Percentiles rank a stretch among this genome's conserved stretches.
These are phyloP conservation scores for Poecilia velifera DNA, from an alignment of 2,797 vertebrate genomes.

Conservation along the genomic window DNA sequence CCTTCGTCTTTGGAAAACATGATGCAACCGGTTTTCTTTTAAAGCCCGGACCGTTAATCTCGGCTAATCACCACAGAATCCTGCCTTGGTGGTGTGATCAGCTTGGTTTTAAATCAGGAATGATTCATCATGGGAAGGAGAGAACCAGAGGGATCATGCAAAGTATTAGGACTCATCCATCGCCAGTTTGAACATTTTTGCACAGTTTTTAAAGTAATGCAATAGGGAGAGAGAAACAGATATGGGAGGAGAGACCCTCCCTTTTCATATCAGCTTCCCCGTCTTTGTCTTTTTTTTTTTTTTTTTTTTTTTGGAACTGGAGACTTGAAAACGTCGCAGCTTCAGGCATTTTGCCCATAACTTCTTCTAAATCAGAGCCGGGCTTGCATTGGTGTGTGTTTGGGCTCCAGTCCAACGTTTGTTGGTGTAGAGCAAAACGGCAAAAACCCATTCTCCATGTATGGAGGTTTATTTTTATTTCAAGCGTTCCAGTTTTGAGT, in stretches of 20 bases:
- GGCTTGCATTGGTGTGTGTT: conserved; percentile 27
- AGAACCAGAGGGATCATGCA: conserved; percentile 40
- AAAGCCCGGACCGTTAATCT: conserved; percentile 16
- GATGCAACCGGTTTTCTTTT: conserved; percentile 14
- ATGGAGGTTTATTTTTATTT: conserved; percentile 38
- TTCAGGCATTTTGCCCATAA: conserved; percentile 42
- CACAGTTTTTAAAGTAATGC: conserved; percentile 58
- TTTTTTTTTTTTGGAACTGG: conserved; percentile 39
- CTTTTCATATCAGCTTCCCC: conserved; percentile 25
- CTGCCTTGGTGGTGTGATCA: conserved; percentile 25
- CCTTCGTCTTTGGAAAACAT: conserved; percentile 8
- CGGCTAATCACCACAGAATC: conserved; percentile 41
- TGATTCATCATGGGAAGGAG: conserved; percentile 52
- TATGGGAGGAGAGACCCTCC: conserved; percentile 35
- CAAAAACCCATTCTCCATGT: conserved; percentile 22
- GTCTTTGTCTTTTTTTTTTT: conserved; percentile 36
- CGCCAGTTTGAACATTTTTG: conserved; percentile 55
- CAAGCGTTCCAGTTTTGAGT: conserved; percentile 38
- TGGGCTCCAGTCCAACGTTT: conserved; percentile 36
- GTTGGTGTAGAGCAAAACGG: conserved; percentile 20
- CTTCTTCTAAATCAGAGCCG: conserved; percentile 38
- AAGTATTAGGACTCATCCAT: conserved; percentile 51
- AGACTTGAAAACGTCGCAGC: conserved; percentile 40
- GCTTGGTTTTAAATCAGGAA: conserved; percentile 46
- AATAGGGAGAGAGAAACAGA: conserved; percentile 32